Percentiles rank a stretch among this genome's conserved stretches.
phyloP scores from a whole-genome alignment of 1,140 invertebrate genomes.

The Plodia interpunctella region DNA sequence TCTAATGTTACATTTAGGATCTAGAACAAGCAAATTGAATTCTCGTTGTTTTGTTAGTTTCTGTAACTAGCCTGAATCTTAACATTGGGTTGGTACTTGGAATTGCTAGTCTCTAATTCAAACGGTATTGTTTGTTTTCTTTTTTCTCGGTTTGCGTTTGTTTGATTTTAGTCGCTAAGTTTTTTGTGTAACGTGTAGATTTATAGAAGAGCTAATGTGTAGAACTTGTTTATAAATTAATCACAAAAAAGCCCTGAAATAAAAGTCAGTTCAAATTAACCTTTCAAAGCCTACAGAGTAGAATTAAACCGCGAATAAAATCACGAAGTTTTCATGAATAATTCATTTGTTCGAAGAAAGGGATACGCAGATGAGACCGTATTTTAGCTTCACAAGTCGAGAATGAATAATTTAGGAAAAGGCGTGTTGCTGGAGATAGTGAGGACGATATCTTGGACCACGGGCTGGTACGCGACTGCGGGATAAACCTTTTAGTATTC shows the following conservation, averaged over 20 bases:
- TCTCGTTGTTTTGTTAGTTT: background rate
- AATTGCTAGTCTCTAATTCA: background rate
- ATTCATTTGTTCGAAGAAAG: constrained; percentile 50
- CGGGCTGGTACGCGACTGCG: background rate
- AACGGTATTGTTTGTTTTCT: background rate
- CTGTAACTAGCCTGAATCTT: background rate
- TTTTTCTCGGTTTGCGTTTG: background rate
- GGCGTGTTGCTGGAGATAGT: constrained; percentile 5
- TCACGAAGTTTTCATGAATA: constrained; percentile 52
- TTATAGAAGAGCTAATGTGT: too few relatives aligned
- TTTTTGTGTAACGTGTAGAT: too few relatives aligned
- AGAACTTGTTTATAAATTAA: too few relatives aligned
- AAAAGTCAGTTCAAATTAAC: background rate
- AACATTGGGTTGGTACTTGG: background rate
- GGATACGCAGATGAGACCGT: constrained; percentile 51
- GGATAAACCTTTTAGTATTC: too few relatives aligned
- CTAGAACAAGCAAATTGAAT: constrained; percentile 18
- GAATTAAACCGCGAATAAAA: constrained; percentile 52
- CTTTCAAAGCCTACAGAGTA: constrained; percentile 1
- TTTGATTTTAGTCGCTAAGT: too few relatives aligned
- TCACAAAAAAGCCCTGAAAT: too few relatives aligned
- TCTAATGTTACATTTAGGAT: too few relatives aligned
- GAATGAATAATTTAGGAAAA: constrained; percentile 54
- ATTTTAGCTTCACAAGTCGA: constrained; percentile 47
- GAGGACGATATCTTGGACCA: background rate